Conservation (phyloP, 1,140 invertebrate genomes). For the Telenomus remus region DNA sequence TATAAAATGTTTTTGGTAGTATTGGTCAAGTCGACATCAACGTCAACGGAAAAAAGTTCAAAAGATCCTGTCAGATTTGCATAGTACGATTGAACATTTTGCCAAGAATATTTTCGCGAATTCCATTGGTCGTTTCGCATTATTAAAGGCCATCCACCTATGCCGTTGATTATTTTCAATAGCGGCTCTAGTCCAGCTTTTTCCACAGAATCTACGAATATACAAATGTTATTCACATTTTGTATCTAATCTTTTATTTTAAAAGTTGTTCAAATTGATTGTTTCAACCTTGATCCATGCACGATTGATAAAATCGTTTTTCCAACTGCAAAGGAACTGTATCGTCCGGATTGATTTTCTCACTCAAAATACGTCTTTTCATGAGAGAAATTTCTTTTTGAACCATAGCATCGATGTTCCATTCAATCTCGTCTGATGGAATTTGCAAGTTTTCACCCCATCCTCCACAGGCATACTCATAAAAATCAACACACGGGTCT, state of each 20-base stretch:
- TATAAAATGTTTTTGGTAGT: slow-evolving; percentile 7
- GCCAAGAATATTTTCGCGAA: slow-evolving; percentile 10
- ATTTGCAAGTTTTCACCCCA: slow-evolving; percentile 26
- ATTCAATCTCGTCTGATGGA: slow-evolving; percentile 21
- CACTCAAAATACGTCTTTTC: background rate
- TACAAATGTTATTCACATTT: background rate
- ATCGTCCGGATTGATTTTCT: background rate
- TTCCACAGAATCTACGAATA: slow-evolving; percentile 6
- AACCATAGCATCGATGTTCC: slow-evolving; percentile 21
- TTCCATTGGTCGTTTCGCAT: slow-evolving; percentile 10
- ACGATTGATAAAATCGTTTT: background rate
- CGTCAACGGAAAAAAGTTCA: slow-evolving; percentile 3
- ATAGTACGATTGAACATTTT: slow-evolving; percentile 12
- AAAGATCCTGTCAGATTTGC: slow-evolving; percentile 11
- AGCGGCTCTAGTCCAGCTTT: slow-evolving; percentile 10
- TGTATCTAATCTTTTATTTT: no score
- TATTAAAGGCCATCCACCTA: slow-evolving; percentile 26
- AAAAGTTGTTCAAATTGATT: no score
- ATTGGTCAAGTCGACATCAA: slow-evolving; percentile 19
- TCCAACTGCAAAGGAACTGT: background rate
- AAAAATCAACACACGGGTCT: slow-evolving; percentile 32
- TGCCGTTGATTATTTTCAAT: slow-evolving; percentile 13
- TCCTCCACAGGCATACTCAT: slow-evolving; percentile 35
- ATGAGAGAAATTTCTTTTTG: slow-evolving; percentile 5
- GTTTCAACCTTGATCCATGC: background rate